phyloP scores from a whole-genome alignment of 2,888 invertebrate genomes.

The Cyaniris semiargus region DNA sequence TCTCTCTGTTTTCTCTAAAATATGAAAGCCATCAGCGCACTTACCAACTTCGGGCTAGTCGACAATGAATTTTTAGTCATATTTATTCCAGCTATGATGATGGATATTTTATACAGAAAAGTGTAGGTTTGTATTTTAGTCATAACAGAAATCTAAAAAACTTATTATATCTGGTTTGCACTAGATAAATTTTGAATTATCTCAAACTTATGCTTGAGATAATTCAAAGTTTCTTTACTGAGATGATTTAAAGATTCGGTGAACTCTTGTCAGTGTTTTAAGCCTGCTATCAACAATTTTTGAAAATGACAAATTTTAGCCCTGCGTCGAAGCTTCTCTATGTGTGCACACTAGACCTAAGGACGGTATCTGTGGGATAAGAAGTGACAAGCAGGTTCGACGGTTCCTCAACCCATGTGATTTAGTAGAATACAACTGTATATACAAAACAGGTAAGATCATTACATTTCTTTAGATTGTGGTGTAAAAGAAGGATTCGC shows the following conservation, averaged over 20 bases:
- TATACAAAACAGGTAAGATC: conserved; percentile 1
- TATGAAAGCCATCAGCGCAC: not conserved
- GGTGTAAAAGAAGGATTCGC: not conserved
- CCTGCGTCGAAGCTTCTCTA: conserved; percentile 11
- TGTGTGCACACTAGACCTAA: not conserved
- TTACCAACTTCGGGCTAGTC: not conserved
- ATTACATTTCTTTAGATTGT: not conserved
- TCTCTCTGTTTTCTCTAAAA: not conserved
- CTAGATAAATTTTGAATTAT: too few relatives aligned
- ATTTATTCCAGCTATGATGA: not conserved
- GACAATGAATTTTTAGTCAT: not conserved
- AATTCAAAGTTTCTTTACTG: too few relatives aligned
- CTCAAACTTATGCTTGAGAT: too few relatives aligned
- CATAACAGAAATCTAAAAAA: too few relatives aligned
- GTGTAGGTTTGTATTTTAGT: too few relatives aligned
- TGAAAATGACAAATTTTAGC: not conserved
- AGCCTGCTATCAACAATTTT: not conserved
- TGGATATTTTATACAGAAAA: not conserved
- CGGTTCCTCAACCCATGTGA: conserved; percentile 6
- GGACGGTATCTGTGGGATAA: not conserved
- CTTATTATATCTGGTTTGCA: too few relatives aligned
- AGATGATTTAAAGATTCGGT: too few relatives aligned
- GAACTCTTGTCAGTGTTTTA: too few relatives aligned
- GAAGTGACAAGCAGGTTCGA: not conserved
- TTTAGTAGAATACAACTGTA: conserved; percentile 5